Evolutionary conservation across 1,140 invertebrate species (phyloP), one percentile per base, ranked within the genome.

Genomic region (Laodelphax striatellus): DNA sequence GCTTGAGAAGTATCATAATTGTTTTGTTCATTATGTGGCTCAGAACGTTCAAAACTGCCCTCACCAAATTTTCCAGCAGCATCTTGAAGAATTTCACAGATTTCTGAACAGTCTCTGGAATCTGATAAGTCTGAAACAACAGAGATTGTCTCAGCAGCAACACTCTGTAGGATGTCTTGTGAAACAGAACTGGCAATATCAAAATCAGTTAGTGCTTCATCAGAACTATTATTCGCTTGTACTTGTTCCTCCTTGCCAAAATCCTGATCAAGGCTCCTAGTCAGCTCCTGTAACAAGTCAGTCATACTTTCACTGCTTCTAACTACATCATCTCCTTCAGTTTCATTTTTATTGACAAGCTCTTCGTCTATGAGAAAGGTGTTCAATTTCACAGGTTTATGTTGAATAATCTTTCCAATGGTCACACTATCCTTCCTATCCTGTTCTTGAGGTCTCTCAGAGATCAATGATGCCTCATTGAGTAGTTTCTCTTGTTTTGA

Each of bases 221-320:
- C 46, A 11, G 21, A 19, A 50, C 46, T 50, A 38, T 38, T 28
- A n/a, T n/a, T 50, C 14, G 5, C 46, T 17, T 50, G 46, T 5
- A 19, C n/a, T 19, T 17, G 16, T 50, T 50, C 52, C 16, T 52
- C 42, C 9, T 22, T 13, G n/a, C 63, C 65, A 52, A 66, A 66
- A 54, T 66, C 65, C 8, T 58, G 42, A 52, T 66, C 63, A 34
- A 66, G 58, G 50, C 55, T 64, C 41, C 56, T 60, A 2, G 65
- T 66, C 46, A 66, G 52, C 43, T 66, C 65, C 43, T 61, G 55
- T 1, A 66, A 52, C 21, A 66, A 28, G 24, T 66, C 65, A 13
- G 65, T 57, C 61, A 66, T 62, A 46, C 63, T 64, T 52, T 55
- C 62, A 38, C 59, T 55, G 5, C 34, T 43, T 22, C 38, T 53